Evolutionary conservation across 1,140 invertebrate genomes (phyloP).

Genomic region (Amphibalanus amphitrite): DNA sequence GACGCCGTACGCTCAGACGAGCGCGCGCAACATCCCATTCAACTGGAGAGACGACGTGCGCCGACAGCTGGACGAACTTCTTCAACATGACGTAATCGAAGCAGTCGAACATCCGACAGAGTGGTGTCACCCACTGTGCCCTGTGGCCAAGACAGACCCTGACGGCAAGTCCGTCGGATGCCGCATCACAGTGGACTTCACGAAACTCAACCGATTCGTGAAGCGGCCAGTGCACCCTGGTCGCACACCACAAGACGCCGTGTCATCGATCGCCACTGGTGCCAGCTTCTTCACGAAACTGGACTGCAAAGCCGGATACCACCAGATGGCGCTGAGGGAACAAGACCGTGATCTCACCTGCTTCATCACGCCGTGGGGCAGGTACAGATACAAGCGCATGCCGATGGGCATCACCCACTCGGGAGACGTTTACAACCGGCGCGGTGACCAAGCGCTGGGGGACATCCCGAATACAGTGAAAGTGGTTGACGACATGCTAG

Average conservation of each 20-base stretch:
- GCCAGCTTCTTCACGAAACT: neutral
- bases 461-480: neutral
- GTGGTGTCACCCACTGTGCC: conserved; percentile 4
- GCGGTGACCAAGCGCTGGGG: neutral
- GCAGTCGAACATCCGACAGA: conserved; percentile 6
- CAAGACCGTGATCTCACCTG: neutral
- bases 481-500: neutral
- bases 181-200: neutral
- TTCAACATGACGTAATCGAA: neutral
- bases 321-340: neutral
- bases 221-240: neutral
- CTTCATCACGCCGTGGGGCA: neutral
- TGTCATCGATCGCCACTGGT: neutral
- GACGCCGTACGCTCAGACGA: neutral
- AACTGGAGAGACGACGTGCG: conserved; percentile 5
- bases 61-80: neutral
- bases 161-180: neutral
- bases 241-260: neutral
- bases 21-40: conserved; percentile 5
- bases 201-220: neutral
- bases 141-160: neutral
- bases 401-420: neutral
- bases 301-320: neutral
- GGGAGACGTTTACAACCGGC: neutral
- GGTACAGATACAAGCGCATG: neutral